Evolutionary conservation across 2,113 vertebrate species (phyloP).

Genomic region (Notarius lentiginosus): DNA sequence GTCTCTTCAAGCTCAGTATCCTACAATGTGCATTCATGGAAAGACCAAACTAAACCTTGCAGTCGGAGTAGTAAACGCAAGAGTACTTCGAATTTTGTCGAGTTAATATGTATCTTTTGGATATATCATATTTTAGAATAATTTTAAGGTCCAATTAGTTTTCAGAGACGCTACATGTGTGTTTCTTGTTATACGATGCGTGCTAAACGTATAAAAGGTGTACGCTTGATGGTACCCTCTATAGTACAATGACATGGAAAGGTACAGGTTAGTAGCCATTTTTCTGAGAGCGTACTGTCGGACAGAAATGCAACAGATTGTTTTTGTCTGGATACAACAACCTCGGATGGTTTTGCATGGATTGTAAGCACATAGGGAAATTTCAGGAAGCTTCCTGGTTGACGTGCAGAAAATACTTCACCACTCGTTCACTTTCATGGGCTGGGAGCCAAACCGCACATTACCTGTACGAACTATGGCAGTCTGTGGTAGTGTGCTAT

Average conservation of each 20-base stretch:
- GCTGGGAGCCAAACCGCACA: background rate
- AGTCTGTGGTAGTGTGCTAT: background rate
- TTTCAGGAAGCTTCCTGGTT: slow-evolving; percentile 1
- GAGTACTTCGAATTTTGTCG: background rate
- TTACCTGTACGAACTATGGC: no score
- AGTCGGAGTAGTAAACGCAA: no score
- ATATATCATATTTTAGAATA: background rate
- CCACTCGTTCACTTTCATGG: background rate
- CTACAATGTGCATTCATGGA: no score
- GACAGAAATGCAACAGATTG: background rate
- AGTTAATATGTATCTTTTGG: background rate
- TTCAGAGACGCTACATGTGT: background rate
- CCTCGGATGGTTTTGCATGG: slow-evolving; percentile 7
- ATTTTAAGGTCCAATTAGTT: background rate
- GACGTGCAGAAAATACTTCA: background rate
- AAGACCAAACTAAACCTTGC: background rate
- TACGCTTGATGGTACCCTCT: background rate
- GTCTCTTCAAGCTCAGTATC: background rate
- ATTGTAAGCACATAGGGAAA: background rate
- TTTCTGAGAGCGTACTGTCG: background rate
- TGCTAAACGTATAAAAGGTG: background rate
- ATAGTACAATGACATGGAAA: background rate
- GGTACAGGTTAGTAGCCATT: background rate
- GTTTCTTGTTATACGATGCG: background rate
- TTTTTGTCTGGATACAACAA: background rate